Conservation (phyloP, 2,113 vertebrate genomes). For the Urocolius indicus region DNA sequence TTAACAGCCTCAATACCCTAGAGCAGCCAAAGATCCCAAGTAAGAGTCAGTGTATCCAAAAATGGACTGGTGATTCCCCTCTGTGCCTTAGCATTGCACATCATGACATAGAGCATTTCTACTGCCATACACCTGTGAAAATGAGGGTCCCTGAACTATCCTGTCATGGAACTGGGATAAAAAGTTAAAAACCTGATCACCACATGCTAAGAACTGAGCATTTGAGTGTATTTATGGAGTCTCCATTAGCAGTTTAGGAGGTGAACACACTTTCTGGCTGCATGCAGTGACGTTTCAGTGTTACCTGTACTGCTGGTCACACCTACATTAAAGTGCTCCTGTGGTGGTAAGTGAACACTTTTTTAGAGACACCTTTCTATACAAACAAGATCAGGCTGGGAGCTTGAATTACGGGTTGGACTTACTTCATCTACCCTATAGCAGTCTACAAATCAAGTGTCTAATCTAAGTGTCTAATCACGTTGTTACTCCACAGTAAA, state of each 20-base stretch:
- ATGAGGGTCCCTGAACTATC: not conserved
- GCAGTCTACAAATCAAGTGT: not conserved
- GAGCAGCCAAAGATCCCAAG: not conserved
- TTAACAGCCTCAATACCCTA: not conserved
- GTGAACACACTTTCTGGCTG: not conserved
- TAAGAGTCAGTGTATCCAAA: not conserved
- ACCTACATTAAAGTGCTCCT: not conserved
- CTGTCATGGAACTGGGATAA: not conserved
- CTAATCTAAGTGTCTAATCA: not conserved
- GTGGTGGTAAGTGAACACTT: not conserved
- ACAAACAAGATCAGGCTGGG: not conserved
- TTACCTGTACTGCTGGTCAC: not conserved
- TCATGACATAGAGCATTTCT: not conserved
- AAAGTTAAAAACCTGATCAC: not conserved
- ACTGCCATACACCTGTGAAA: not conserved
- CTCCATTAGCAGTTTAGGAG: not conserved
- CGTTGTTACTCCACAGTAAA: not conserved
- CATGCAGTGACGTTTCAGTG: not conserved
- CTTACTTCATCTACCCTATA: not conserved
- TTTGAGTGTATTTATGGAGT: not conserved
- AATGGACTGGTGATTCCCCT: not conserved
- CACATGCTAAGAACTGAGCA: not conserved
- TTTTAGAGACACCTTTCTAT: not conserved
- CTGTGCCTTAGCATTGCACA: fast-evolving
- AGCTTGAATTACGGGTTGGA: not conserved